These are phyloP conservation scores for Drosophila dunni DNA, from an alignment of 1,140 invertebrate species.

Conservation along the genomic window DNA sequence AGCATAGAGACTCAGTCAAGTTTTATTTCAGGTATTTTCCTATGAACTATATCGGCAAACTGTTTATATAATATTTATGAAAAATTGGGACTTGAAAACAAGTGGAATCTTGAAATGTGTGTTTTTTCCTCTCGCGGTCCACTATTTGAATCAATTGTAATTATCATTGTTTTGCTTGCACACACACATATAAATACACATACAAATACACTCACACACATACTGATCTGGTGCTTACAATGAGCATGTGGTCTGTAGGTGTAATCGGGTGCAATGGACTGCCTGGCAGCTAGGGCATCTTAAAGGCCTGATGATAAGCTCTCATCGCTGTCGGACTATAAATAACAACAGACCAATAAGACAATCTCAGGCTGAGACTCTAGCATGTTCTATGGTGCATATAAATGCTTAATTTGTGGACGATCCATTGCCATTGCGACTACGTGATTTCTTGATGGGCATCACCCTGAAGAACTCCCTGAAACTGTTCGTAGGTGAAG, in stretches of 20 bases:
- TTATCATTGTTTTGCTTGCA: constrained; percentile 20
- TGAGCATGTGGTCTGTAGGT: constrained; percentile 54
- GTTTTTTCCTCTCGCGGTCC: not conserved
- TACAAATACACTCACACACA: constrained; percentile 15
- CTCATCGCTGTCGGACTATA: constrained; percentile 35
- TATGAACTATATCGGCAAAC: not conserved
- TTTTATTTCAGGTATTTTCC: not conserved
- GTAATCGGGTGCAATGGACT: constrained; percentile 61
- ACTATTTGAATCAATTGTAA: constrained; percentile 22
- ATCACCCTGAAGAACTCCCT: constrained; percentile 71
- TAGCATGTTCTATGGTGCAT: not conserved
- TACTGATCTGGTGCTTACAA: constrained; percentile 34
- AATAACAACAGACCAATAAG: constrained; percentile 51
- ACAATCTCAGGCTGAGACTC: constrained; percentile 11
- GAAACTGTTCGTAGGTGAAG: constrained; percentile 58
- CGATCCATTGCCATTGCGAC: constrained; percentile 56
- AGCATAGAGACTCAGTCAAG: constrained; percentile 8
- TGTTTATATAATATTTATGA: constrained; percentile 8
- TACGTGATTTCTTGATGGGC: constrained; percentile 42
- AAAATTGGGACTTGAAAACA: constrained; percentile 12
- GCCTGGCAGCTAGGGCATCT: constrained; percentile 31
- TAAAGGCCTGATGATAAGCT: constrained; percentile 57
- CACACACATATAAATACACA: constrained; percentile 6
- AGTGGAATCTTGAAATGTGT: constrained; percentile 10
- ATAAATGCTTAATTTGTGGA: constrained; percentile 62